Conservation (phyloP, 2,888 invertebrate species). For the Scotopteryx bipunctaria region DNA sequence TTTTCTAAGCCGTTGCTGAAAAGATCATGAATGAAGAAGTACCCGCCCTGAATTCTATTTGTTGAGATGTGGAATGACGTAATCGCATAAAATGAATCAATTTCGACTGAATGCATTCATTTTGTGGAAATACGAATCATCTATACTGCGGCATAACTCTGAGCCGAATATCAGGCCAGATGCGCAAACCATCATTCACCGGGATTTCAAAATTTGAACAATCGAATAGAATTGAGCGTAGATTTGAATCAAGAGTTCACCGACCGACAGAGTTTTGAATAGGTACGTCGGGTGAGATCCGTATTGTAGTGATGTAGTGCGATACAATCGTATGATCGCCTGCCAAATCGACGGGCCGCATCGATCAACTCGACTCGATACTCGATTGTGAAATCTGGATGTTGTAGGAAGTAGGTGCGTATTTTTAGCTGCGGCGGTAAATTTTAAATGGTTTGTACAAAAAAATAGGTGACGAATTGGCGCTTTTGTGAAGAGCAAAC, state of each 20-base stretch:
- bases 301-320: conserved; percentile 43
- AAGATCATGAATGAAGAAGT: conserved; percentile 7
- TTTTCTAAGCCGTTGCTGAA: neutral
- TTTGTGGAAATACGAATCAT: conserved; percentile 9
- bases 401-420: conserved; percentile 11
- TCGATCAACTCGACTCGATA: conserved; percentile 39
- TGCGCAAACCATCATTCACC: conserved; percentile 24
- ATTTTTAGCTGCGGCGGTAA: conserved; percentile 23
- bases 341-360: conserved; percentile 53
- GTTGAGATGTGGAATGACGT: conserved; percentile 3
- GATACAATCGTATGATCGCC: conserved; percentile 49
- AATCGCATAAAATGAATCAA: conserved; percentile 14
- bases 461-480: conserved; percentile 15
- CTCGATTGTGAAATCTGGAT: conserved; percentile 35
- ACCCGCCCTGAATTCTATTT: neutral
- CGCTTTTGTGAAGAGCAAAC: neutral
- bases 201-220: conserved; percentile 29
- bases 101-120: conserved; percentile 3
- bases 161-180: conserved; percentile 12
- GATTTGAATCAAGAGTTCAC: conserved; percentile 22
- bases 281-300: conserved; percentile 34
- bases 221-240: conserved; percentile 20
- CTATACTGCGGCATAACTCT: conserved; percentile 17
- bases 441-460: conserved; percentile 18
- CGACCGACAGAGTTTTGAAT: conserved; percentile 25